Percentiles rank a stretch among this genome's conserved stretches.
These are phyloP conservation scores for Leucosticte australis DNA, from an alignment of 2,113 vertebrate genomes.

Conservation along the genomic window DNA sequence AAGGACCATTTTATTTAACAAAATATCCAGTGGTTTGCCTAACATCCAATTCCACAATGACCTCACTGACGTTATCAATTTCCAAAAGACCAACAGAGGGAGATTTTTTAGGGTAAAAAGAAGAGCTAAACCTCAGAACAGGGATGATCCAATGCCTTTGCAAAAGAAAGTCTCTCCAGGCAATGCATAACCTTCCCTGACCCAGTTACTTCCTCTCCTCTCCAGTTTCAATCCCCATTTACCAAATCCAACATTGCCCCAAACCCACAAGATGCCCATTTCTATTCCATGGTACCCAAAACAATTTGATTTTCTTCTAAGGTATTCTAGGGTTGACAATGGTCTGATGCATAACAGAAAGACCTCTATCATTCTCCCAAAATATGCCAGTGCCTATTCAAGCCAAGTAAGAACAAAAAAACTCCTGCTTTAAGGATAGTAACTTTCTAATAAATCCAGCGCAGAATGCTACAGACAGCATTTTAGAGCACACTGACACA, in stretches of 20 bases:
- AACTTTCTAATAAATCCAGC: slow-evolving; percentile 46
- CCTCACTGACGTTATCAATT: slow-evolving; percentile 39
- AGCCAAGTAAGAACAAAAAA: not conserved
- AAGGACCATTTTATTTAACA: slow-evolving; percentile 20
- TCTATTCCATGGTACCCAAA: not conserved
- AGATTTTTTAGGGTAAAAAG: slow-evolving; percentile 43
- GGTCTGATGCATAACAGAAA: not conserved
- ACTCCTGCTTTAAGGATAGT: not conserved
- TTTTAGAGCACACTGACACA: slow-evolving; percentile 47
- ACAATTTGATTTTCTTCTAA: not conserved
- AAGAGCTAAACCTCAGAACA: slow-evolving; percentile 20
- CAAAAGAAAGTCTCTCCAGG: slow-evolving; percentile 19
- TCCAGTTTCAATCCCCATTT: not conserved
- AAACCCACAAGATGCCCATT: not conserved
- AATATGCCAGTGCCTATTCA: not conserved
- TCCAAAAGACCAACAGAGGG: slow-evolving; percentile 16
- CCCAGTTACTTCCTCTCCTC: not conserved
- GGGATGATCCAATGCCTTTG: not conserved
- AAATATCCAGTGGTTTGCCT: slow-evolving; percentile 33
- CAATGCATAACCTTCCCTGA: slow-evolving; percentile 19
- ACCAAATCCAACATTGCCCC: not conserved
- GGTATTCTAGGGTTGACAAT: not conserved
- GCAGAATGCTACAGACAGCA: slow-evolving; percentile 38
- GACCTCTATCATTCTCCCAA: not conserved
- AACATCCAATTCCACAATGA: slow-evolving; percentile 43